phyloP scores from a whole-genome alignment of 1,140 invertebrate species.

The Caerostris darwini region DNA sequence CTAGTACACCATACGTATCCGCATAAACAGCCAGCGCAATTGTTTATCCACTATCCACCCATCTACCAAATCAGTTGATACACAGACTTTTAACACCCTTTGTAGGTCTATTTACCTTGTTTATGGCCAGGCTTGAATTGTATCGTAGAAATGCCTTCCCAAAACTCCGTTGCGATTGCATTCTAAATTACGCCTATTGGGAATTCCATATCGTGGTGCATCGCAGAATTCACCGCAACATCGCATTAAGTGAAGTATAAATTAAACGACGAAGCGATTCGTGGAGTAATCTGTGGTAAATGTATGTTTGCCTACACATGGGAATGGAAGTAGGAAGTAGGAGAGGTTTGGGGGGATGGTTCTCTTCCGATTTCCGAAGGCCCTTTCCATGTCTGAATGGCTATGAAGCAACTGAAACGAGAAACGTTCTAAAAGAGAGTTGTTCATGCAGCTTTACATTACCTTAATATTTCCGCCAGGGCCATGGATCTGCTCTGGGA shows the following conservation, averaged over 20 bases:
- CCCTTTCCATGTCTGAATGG: neutral
- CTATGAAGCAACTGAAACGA: neutral
- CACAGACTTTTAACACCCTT: neutral
- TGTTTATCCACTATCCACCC: no score
- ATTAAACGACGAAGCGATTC: slow-evolving; percentile 17
- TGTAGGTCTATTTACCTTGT: neutral
- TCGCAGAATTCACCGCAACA: no score
- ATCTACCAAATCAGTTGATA: no score
- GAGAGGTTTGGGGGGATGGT: neutral
- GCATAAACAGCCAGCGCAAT: no score
- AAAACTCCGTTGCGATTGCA: no score
- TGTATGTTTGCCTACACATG: no score
- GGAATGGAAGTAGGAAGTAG: neutral
- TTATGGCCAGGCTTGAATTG: neutral
- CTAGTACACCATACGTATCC: no score
- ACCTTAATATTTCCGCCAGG: slow-evolving; percentile 10
- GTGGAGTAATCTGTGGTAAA: no score
- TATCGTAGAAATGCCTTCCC: neutral
- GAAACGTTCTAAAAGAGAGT: slow-evolving; percentile 1
- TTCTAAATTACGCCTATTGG: neutral
- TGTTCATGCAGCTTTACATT: no score
- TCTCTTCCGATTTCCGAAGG: neutral
- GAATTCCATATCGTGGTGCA: no score
- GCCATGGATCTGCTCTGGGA: neutral
- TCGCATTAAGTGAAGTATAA: slow-evolving; percentile 10